phyloP scores from a whole-genome alignment of 2,797 vertebrate species.

The Buceros bicornis region DNA sequence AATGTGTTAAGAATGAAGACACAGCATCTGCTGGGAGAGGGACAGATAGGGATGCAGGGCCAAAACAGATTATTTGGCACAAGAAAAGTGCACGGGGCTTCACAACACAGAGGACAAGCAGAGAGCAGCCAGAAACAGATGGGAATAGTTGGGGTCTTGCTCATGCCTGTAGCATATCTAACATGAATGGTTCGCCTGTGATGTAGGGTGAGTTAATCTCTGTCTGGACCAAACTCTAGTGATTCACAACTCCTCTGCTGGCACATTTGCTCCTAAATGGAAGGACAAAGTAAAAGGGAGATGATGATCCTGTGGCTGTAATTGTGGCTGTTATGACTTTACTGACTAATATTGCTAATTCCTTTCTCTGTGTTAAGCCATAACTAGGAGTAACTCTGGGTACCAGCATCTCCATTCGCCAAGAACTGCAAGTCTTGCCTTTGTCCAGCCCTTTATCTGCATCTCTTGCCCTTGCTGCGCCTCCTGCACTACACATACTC shows the following conservation, averaged over 20 bases:
- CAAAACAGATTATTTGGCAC: background rate
- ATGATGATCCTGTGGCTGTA: background rate
- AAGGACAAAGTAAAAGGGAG: background rate
- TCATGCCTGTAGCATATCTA: background rate
- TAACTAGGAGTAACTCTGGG: background rate
- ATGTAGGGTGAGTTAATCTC: background rate
- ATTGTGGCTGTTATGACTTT: background rate
- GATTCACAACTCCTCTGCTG: background rate
- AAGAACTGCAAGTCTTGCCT: background rate
- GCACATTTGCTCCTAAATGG: background rate
- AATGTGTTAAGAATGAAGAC: background rate
- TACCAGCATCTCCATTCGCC: background rate
- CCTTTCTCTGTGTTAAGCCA: background rate
- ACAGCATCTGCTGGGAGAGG: background rate
- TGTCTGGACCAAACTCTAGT: background rate
- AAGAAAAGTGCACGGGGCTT: background rate
- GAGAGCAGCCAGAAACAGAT: background rate
- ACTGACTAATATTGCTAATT: background rate
- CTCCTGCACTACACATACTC: accelerated
- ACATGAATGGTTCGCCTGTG: background rate
- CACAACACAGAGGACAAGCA: background rate
- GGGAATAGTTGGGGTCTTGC: background rate
- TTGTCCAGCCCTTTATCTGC: background rate
- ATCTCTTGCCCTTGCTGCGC: background rate
- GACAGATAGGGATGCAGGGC: background rate